Evolutionary conservation across 2,888 invertebrate genomes (phyloP).

Genomic region (Lamellibrachia satsuma): DNA sequence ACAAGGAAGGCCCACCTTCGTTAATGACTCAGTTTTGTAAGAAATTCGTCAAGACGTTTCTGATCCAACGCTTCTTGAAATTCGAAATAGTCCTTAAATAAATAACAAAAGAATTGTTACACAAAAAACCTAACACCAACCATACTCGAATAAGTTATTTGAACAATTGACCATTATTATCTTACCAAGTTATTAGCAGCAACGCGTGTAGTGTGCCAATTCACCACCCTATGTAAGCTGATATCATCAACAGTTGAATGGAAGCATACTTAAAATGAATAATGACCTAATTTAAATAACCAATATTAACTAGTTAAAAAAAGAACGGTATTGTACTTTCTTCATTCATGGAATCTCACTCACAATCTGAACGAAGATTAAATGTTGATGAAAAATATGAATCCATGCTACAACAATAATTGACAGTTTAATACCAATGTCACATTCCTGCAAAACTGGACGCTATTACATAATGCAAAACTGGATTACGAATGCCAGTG

Average conservation of each 20-base stretch:
- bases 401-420: too few relatives aligned
- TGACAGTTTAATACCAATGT: too few relatives aligned
- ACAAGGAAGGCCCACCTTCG: too few relatives aligned
- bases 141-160: not conserved
- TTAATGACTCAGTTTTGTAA: not conserved
- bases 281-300: not conserved
- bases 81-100: slow-evolving; percentile 9
- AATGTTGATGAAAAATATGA: too few relatives aligned
- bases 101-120: not conserved
- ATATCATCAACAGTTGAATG: not conserved
- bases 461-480: too few relatives aligned
- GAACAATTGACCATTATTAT: not conserved
- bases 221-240: not conserved
- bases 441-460: too few relatives aligned
- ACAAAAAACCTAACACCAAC: not conserved
- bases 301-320: not conserved
- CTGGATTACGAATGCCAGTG: too few relatives aligned
- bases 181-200: not conserved
- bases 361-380: too few relatives aligned
- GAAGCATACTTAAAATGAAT: not conserved
- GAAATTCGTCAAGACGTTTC: not conserved
- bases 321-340: too few relatives aligned
- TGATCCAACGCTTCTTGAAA: slow-evolving; percentile 12
- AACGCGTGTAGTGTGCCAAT: not conserved
- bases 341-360: too few relatives aligned